A percentile compares a stretch with the other conserved stretches of the same genome.
phyloP scores from a whole-genome alignment of 2,797 vertebrate genomes.

The Chelidonichthys spinosus region DNA sequence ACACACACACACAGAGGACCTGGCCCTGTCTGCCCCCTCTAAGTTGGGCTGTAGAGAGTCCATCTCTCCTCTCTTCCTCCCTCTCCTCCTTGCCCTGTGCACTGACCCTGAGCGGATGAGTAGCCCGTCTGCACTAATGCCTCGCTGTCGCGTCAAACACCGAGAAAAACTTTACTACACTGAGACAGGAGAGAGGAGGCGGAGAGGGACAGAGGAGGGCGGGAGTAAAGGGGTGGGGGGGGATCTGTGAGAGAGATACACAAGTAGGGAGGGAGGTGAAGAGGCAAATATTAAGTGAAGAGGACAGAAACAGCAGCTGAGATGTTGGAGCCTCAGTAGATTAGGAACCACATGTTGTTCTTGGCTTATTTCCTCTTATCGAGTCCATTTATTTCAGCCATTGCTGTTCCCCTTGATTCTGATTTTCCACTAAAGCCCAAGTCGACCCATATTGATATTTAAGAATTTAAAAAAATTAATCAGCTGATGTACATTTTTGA shows the following conservation, averaged over 20 bases:
- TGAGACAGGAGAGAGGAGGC: conserved; percentile 73
- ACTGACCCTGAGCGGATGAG: conserved; percentile 85
- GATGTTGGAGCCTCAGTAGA: not conserved
- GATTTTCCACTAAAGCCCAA: not conserved
- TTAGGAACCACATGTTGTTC: conserved; percentile 10
- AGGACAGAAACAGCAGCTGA: conserved; percentile 38
- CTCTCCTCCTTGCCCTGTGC: conserved; percentile 82
- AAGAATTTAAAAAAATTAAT: not conserved
- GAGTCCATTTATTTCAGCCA: not conserved
- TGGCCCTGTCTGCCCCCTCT: conserved; percentile 84
- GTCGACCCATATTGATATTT: not conserved
- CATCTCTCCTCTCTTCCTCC: conserved; percentile 78
- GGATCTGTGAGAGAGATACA: conserved; percentile 42
- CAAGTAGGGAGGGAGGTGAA: conserved; percentile 28
- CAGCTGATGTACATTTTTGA: not conserved
- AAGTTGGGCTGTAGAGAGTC: conserved; percentile 78
- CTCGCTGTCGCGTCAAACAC: conserved; percentile 83
- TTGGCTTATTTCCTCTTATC: not conserved
- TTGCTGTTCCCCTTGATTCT: not conserved
- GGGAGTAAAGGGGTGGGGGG: conserved; percentile 30
- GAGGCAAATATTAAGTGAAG: conserved; percentile 39
- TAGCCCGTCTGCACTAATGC: conserved; percentile 84
- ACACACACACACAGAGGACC: conserved; percentile 69
- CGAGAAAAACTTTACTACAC: conserved; percentile 83
- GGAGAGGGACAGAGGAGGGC: conserved; percentile 67